phyloP scores from a whole-genome alignment of 2,113 vertebrate genomes.

The Cromileptes altivelis region DNA sequence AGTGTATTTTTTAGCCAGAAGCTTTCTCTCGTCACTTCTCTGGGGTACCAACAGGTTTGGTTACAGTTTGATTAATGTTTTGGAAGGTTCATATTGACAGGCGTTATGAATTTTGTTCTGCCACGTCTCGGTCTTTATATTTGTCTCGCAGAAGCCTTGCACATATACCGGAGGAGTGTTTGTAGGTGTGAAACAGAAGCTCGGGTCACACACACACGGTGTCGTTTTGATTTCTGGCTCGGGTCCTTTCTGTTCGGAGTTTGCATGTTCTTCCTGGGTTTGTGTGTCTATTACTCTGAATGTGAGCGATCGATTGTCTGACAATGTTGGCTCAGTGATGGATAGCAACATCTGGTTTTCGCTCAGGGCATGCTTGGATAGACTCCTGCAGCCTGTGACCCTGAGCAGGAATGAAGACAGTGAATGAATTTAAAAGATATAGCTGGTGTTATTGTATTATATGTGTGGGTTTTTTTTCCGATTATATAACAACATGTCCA shows the following conservation, averaged over 20 bases:
- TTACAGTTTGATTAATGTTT: conserved; percentile 46
- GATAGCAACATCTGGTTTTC: conserved; percentile 14
- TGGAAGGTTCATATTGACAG: conserved; percentile 33
- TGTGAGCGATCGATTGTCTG: conserved; percentile 6
- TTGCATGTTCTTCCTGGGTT: conserved; percentile 20
- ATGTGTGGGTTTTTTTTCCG: neutral
- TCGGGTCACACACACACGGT: neutral
- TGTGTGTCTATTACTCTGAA: conserved; percentile 8
- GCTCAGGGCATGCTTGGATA: conserved; percentile 26
- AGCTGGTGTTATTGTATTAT: neutral
- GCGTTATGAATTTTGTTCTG: conserved; percentile 40
- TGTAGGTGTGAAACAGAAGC: conserved; percentile 22
- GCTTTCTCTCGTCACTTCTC: conserved; percentile 17
- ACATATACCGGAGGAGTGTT: conserved; percentile 2
- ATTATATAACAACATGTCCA: neutral
- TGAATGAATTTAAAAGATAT: conserved; percentile 9
- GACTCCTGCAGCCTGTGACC: conserved; percentile 15
- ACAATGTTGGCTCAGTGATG: conserved; percentile 20
- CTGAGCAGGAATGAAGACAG: conserved; percentile 20
- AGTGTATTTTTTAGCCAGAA: conserved; percentile 18
- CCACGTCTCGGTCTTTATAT: conserved; percentile 18
- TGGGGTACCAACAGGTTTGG: neutral
- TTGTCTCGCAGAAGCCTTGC: conserved; percentile 19
- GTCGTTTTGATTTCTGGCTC: conserved; percentile 17
- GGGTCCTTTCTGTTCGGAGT: neutral